Base-by-base conservation (phyloP, 2,888 invertebrate genomes). In the Ornithoptera alexandrae region DNA sequence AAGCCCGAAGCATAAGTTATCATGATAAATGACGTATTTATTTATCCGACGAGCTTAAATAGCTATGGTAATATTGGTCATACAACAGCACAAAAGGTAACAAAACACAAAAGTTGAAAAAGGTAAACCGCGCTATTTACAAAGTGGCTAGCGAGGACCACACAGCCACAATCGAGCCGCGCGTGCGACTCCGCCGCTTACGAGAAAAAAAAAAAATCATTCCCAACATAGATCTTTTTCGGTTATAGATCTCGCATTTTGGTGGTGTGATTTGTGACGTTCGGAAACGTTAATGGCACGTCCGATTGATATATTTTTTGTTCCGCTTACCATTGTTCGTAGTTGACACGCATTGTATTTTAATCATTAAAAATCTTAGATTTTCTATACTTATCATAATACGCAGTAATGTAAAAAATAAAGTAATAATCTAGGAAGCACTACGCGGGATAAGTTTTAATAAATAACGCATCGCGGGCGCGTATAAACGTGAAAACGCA, bases 51-150 rank as follows among this genome's bases (percentile, higher is more conserved):
- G 89, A 90, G 86, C 90, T 88, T 92, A 92, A 92, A 92, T 92
- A 91, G 92, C 92, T 92, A 91, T 92, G 92, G 92, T 92, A 92
- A 92, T 92, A 92, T 92, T 92, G 90, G 90, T 88, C 88, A 89
- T 92, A 92, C 90, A 91, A 92, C 88, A 90, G 90, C 90, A 92
- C 92, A 92, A 92, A 92, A 92, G 92, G 92, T 92, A 92, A 92
- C 92, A 92, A 92, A 92, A 92, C 92, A 92, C 90, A 92, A 91
- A 91, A 91, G 92, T 92, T 89, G 92, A 92, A 92, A 92, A 92
- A 92, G 92, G 92, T 90, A 92, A 92, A 92, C 92, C 92, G 92
- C 92, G 91, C 90, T 92, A 92, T 92, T 92, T 92, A 92, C 92
- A 92, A 92, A 92, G 92, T 92, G 92, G 92, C 92, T 88, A 89